Evolutionary conservation across 2,797 vertebrate species (phyloP), one percentile per base, ranked within the genome.

Genomic region (Scolopax rusticola): DNA sequence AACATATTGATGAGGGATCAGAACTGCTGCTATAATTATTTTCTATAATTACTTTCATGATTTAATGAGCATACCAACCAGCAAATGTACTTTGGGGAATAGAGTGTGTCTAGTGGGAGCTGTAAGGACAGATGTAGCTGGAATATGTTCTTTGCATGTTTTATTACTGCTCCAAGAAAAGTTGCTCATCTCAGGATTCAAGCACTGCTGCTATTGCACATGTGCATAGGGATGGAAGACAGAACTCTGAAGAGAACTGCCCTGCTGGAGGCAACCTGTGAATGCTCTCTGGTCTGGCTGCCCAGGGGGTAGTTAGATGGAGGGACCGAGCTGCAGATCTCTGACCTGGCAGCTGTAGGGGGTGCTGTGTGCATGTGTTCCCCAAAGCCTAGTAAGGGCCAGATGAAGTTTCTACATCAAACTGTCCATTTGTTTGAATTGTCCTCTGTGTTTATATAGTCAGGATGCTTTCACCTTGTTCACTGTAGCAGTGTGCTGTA

Each of bases 211-310:
- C 60, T 68, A 2, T 12, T 36, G n/a, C 19, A 13, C 2, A 3
- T 14, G 5, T 20, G 9, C n/a, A 21, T 27, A 11, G 12, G 30
- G 30, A 19, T 86, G 47, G 30, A 10, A 47, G 32, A 8, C 8
- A 16, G 38, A 64, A 30, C 9, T 25, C 28, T 45, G 20, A 43
- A 56, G 69, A 33, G 41, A 36, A n/a, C 18, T 36, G 3, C 27
- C 41, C 7, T 4, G 1, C 21, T 38, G 32, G 6, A 15, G 17
- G 60, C 25, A 25, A 4, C 6, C 11, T 1, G 0, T 21, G 11
- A 40, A 12, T 14, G 51, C 33, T 67, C 5, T 43, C 12, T 8
- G 9, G 25, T 36, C 19, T 56, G 20, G 24, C 3, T 32, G 30
- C 8, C 36, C 36, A 24, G 36, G 40, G 43, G 13, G 8, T 28